These are phyloP conservation scores for Octomys mimax DNA, from an alignment of 2,797 vertebrate species.

Conservation along the genomic window DNA sequence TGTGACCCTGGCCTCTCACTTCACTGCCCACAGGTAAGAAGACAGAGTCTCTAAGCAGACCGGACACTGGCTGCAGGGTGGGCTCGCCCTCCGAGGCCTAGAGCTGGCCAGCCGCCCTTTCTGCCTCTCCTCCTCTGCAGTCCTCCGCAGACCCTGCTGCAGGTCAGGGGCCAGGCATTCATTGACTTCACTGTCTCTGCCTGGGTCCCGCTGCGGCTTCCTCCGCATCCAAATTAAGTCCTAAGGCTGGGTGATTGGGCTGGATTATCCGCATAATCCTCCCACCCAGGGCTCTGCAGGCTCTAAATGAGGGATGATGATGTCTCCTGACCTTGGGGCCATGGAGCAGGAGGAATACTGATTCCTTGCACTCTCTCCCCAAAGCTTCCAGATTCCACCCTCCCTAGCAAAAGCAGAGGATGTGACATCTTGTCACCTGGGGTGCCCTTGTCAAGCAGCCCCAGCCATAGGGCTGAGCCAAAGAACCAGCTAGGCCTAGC, in stretches of 20 bases:
- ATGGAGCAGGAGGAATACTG: neutral
- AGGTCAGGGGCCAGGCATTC: constrained; percentile 76
- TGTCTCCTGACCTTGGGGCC: constrained; percentile 84
- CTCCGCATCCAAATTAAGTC: constrained; percentile 83
- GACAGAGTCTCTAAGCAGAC: neutral
- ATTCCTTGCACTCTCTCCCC: neutral
- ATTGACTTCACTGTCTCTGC: constrained; percentile 31
- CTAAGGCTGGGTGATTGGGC: constrained; percentile 82
- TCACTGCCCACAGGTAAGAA: neutral
- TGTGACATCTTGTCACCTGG: neutral
- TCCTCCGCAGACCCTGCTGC: neutral
- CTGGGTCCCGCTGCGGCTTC: constrained; percentile 57
- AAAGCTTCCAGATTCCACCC: neutral
- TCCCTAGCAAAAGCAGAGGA: neutral
- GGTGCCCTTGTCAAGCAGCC: neutral
- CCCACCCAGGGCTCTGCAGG: constrained; percentile 69
- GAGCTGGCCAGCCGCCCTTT: neutral
- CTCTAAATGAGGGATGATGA: constrained; percentile 87
- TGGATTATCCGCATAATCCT: constrained; percentile 86
- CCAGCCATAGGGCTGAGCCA: neutral
- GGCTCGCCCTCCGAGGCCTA: neutral
- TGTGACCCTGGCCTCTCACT: neutral
- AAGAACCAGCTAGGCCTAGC: neutral
- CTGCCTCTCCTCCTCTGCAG: neutral
- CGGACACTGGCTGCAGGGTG: neutral